These are phyloP conservation scores for Apoda limacodes DNA, from an alignment of 2,888 invertebrate genomes.

Conservation along the genomic window DNA sequence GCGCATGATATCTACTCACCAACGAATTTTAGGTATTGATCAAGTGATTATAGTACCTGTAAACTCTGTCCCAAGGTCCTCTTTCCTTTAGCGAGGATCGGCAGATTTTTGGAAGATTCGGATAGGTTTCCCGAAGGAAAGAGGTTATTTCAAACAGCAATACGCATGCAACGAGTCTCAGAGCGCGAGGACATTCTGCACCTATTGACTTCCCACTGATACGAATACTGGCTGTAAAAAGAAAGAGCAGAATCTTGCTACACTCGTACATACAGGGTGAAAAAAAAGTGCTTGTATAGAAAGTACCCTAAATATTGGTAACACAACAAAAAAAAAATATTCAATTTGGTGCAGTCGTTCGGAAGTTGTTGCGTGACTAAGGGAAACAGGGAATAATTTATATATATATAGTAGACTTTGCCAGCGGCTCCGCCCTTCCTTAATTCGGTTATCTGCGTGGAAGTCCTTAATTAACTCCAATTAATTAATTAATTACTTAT, in stretches of 20 bases:
- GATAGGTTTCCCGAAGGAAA: conserved; percentile 96
- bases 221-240: conserved; percentile 72
- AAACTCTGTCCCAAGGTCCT: conserved; percentile 86
- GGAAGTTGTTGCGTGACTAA: too few species aligned
- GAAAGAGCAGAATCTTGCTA: too few species aligned
- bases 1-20: conserved; percentile 52
- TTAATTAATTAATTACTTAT: too few species aligned
- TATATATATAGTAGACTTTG: too few species aligned
- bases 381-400: too few species aligned
- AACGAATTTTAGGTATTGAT: conserved; percentile 28
- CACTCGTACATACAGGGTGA: too few species aligned
- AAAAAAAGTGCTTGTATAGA: too few species aligned
- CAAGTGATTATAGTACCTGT: conserved; percentile 64
- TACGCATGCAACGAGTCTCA: conserved; percentile 93
- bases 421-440: too few species aligned
- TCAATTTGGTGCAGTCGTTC: too few species aligned
- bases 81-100: conserved; percentile 80
- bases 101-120: conserved; percentile 81
- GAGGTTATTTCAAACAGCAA: conserved; percentile 97
- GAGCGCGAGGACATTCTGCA: conserved; percentile 86
- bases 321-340: not conserved
- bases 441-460: too few species aligned
- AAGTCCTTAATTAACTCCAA: too few species aligned
- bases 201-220: conserved; percentile 73
- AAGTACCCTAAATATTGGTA: too few species aligned